Evolutionary conservation across 2,113 vertebrate species (phyloP), one percentile per base, ranked within the genome.

Genomic region (Etheostoma cragini): DNA sequence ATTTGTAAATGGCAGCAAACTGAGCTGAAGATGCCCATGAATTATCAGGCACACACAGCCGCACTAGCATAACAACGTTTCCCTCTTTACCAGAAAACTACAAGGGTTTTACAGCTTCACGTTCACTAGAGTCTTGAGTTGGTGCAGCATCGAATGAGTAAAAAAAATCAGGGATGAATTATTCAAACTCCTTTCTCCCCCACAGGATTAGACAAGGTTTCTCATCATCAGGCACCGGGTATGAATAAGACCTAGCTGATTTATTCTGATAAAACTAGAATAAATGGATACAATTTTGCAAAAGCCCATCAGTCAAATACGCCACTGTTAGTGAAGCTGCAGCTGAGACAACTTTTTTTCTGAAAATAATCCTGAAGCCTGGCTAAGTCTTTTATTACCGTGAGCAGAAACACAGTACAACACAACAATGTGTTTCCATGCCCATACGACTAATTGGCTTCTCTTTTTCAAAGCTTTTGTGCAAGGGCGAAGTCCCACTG

Each of bases 151-250:
- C 84, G 71, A 70, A 78, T 82, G 15, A 35, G 49, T 61, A 75
- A 74, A 16, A 54, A 6, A 73, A 52, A 26, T 53, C 15, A 12
- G 22, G 38, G 70, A 86, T 87, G 64, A 91, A 92, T 88, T 87
- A 91, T 93, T 92, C 77, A 91, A 84, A 84, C 42, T 71, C 4
- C 45, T 80, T 72, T 77, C 79, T 74, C 49, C 46, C 47, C 52
- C 47, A 53, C 71, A 78, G 81, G 83, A 91, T 92, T 85, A 87
- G 60, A 85, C 65, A 82, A 53, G 57, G 76, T 35, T 88, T 76
- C 54, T 58, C 68, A 80, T 86, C 78, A 81, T 30, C 81, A 62
- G 53, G 64, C 65, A 17, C 6, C 19, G 35, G 45, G 24, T 79
- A 22, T 15, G 65, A 73, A 76, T 81, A 78, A 88, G 70, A 80